These are phyloP conservation scores for Neuroscelio doddi DNA, from an alignment of 2,888 invertebrate genomes.

Conservation along the genomic window DNA sequence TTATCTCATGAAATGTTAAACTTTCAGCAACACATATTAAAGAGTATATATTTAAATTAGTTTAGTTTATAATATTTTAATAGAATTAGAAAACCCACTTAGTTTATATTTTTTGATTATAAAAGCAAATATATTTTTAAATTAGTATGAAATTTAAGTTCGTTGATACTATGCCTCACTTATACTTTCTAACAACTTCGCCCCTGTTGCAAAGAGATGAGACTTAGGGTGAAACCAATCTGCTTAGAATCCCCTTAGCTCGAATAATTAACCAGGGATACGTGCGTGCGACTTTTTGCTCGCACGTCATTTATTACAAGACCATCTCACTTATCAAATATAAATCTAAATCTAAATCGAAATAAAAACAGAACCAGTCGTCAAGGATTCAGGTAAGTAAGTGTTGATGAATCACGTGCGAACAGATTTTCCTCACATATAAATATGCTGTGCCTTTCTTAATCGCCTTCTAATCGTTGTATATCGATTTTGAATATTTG, in stretches of 20 bases:
- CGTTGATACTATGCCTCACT: conserved; percentile 8
- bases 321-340: conserved; percentile 68
- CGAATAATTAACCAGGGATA: conserved; percentile 70
- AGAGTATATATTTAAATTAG: too few species aligned
- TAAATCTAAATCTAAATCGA: conserved; percentile 63
- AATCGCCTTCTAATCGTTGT: conserved; percentile 21
- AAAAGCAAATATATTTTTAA: too few species aligned
- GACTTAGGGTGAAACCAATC: conserved; percentile 69
- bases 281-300: conserved; percentile 61
- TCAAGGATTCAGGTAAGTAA: conserved; percentile 16
- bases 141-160: background rate
- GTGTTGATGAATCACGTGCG: conserved; percentile 53
- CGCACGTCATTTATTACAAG: conserved; percentile 64
- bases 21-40: too few species aligned
- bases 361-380: conserved; percentile 18
- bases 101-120: too few species aligned
- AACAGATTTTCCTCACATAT: conserved; percentile 52
- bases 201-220: conserved; percentile 61
- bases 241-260: conserved; percentile 71
- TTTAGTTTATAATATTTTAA: too few species aligned
- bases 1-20: too few species aligned
- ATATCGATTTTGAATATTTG: conserved; percentile 36
- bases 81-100: too few species aligned
- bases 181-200: conserved; percentile 45
- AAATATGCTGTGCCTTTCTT: background rate